Evolutionary conservation across 2,113 vertebrate genomes (phyloP).

Genomic region (Strix uralensis): DNA sequence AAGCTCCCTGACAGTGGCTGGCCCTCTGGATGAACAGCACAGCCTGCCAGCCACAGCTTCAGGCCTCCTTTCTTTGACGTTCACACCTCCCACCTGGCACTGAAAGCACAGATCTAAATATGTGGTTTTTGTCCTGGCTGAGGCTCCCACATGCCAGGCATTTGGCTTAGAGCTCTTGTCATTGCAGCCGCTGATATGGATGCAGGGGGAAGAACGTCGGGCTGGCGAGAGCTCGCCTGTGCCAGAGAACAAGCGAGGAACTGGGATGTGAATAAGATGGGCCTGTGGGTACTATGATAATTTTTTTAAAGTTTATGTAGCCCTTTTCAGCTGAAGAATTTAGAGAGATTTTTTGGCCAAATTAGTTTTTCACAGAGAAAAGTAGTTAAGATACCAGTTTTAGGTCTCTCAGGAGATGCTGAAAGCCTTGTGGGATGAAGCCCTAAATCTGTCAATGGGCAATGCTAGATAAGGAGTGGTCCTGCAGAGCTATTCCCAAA

Average conservation of each 20-base stretch:
- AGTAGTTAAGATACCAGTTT: not conserved
- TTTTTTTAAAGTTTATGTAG: not conserved
- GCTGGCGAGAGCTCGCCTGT: fast-evolving
- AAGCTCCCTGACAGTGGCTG: not conserved
- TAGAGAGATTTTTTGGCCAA: not conserved
- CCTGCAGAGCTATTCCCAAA: slow-evolving; percentile 28
- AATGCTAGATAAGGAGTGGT: not conserved
- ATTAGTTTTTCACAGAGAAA: not conserved
- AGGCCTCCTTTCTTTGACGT: not conserved
- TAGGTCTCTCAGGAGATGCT: not conserved
- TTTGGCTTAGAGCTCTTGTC: not conserved
- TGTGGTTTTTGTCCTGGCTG: not conserved
- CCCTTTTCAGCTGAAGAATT: not conserved
- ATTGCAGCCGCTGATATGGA: not conserved
- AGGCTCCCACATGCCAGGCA: not conserved
- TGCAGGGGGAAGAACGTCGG: not conserved
- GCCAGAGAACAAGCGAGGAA: not conserved
- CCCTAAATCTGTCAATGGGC: not conserved
- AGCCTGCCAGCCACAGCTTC: not conserved
- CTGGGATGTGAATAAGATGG: not conserved
- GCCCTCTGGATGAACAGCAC: not conserved
- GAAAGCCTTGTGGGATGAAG: not conserved
- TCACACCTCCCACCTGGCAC: slow-evolving; percentile 22
- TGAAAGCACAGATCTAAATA: not conserved
- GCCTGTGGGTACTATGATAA: not conserved